Percentiles rank a stretch among this genome's conserved stretches.
Evolutionary conservation across 2,113 vertebrate genomes (phyloP).

Genomic region (Speoplatyrhinus poulsoni): DNA sequence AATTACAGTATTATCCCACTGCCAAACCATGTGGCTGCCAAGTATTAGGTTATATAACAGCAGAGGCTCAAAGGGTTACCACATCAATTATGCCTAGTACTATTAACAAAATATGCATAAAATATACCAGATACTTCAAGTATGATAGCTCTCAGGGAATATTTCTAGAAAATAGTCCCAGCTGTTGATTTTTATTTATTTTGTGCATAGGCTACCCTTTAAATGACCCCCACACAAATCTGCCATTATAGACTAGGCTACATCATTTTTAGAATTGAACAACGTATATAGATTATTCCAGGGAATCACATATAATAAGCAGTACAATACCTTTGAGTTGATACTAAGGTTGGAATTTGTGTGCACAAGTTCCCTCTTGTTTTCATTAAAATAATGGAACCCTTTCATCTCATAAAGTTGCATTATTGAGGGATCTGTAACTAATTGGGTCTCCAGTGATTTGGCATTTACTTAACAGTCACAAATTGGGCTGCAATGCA

Average conservation of each 20-base stretch:
- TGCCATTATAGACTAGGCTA: too few relatives aligned
- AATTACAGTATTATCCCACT: too few relatives aligned
- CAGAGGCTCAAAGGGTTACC: not conserved
- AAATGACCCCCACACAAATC: not conserved
- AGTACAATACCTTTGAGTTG: not conserved
- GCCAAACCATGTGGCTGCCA: too few relatives aligned
- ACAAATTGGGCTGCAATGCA: slow-evolving; percentile 22
- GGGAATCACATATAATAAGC: too few relatives aligned
- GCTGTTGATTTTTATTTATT: not conserved
- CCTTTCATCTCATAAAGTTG: too few relatives aligned
- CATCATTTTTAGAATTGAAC: too few relatives aligned
- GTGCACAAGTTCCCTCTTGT: not conserved
- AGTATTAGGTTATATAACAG: too few relatives aligned
- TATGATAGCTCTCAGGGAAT: not conserved
- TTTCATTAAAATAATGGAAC: not conserved
- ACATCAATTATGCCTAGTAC: not conserved
- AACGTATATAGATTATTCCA: too few relatives aligned
- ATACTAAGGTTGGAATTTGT: not conserved
- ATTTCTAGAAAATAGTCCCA: not conserved
- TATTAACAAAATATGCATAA: not conserved
- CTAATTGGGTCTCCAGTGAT: slow-evolving; percentile 6
- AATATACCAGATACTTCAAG: not conserved
- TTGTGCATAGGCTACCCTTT: too few relatives aligned
- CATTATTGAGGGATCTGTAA: not conserved
- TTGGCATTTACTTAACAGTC: not conserved